These are phyloP conservation scores for Copsychus sechellarum DNA, from an alignment of 2,113 vertebrate species.

Conservation along the genomic window DNA sequence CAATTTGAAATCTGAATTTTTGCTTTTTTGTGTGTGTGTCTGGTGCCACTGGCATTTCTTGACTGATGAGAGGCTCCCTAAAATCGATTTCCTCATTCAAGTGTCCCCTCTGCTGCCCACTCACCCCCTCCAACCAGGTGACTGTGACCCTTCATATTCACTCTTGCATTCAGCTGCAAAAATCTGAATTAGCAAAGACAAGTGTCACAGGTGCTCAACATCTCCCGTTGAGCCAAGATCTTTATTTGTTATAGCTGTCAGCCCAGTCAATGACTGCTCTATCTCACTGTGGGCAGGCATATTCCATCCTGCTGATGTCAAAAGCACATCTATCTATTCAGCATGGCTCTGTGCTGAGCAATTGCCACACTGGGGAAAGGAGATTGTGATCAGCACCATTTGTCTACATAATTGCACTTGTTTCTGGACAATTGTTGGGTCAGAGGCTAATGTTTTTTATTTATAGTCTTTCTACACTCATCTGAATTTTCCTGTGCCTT, in stretches of 20 bases:
- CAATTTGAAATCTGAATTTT: neutral
- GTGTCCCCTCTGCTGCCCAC: neutral
- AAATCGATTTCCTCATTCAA: neutral
- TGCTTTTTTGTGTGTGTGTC: neutral
- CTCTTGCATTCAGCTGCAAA: neutral
- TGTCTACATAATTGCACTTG: slow-evolving; percentile 23
- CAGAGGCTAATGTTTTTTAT: slow-evolving; percentile 4
- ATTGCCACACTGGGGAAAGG: neutral
- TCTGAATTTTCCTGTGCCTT: neutral
- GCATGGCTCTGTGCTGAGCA: neutral
- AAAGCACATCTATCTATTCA: neutral
- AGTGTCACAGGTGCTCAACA: neutral
- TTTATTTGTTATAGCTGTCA: neutral
- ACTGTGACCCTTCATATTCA: neutral
- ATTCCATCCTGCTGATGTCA: neutral
- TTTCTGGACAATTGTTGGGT: neutral
- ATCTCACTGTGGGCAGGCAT: neutral
- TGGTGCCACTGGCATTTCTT: neutral
- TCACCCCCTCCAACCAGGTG: neutral
- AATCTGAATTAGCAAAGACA: neutral
- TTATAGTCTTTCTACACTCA: neutral
- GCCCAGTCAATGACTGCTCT: neutral
- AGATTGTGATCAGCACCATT: neutral
- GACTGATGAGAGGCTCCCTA: neutral
- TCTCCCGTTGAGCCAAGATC: neutral